Evolutionary conservation across 64 coral and sea anemone species (phyloP), one percentile per base, ranked within the genome.

Genomic region (Stichodactyla mertensii): DNA sequence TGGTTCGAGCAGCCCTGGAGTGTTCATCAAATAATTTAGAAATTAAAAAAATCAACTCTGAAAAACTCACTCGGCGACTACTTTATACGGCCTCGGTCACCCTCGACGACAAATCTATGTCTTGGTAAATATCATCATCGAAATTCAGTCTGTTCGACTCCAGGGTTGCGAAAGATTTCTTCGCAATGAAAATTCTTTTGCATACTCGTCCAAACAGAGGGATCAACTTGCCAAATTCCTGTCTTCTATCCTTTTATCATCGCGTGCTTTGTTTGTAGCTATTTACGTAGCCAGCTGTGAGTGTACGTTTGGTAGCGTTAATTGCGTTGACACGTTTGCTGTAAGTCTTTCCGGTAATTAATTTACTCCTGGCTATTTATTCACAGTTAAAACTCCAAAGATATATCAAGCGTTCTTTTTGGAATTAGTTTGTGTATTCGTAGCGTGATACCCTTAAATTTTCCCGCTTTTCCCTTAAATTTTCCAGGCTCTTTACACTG

Each of bases 141-240:
- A 13, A 11, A 74, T 74, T 74, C 12, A 31, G 24, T 74, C 24
- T 28, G 4, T 11, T 36, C 12, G 69, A 74, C 24, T 27, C 24
- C 27, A 23, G 11, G 36, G 26, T 31, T 31, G 24, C 69, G 69
- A 74, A 74, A 74, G n/a, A 74, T 74, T 74, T 74, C 2, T 74
- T 1, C 10, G 36, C 36, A 12, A 31, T 74, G n/a, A 74, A 74
- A 26, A 10, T 74, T 74, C 69, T 9, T 28, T 28, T 31, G 24
- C 10, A 74, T 31, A 7, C 69, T 74, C 69, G 24, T 4, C 69
- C 69, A 74, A 31, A 74, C 23, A 74, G 69, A 9, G 12, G 69
- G 69, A 74, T 74, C 69, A 74, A 74, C 69, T 31, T 74, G 69
- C 69, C 69, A 74, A 31, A 74, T 74, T 74, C 8, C 69, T 74